These are phyloP conservation scores for Oreonectes daqikongensis DNA, from an alignment of 2,797 vertebrate species.

Conservation along the genomic window DNA sequence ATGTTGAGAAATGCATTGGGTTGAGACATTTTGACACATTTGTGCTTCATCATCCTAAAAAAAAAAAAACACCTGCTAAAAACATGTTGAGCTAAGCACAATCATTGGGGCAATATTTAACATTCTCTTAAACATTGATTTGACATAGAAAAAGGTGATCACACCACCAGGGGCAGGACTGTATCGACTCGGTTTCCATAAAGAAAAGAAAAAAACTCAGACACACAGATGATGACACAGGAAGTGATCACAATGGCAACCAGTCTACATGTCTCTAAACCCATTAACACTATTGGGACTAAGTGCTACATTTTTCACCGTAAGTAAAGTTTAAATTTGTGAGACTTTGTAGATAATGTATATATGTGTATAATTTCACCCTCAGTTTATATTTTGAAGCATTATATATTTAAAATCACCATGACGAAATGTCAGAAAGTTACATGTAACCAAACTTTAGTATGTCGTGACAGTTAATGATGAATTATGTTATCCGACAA, in stretches of 20 bases:
- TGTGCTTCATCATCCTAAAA: conserved; percentile 31
- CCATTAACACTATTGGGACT: conserved; percentile 20
- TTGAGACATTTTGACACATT: background rate
- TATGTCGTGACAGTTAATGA: conserved; percentile 11
- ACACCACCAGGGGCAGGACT: background rate
- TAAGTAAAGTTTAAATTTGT: background rate
- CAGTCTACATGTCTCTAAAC: conserved; percentile 21
- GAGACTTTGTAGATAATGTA: conserved; percentile 4
- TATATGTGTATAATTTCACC: conserved; percentile 4
- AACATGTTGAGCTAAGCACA: background rate
- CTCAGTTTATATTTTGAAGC: conserved; percentile 13
- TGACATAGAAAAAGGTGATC: background rate
- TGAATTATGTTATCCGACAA: background rate
- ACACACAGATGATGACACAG: background rate
- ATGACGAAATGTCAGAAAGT: conserved; percentile 1
- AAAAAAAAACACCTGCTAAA: background rate
- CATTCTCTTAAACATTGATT: conserved; percentile 4
- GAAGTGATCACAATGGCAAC: conserved; percentile 12
- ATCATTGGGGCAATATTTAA: background rate
- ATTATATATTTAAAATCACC: conserved; percentile 9
- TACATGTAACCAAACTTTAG: conserved; percentile 22
- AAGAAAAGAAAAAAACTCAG: no score
- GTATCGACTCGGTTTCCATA: background rate
- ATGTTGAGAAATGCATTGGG: background rate
- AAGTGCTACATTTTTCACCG: conserved; percentile 46